Evolutionary conservation across 2,888 invertebrate species (phyloP).

Genomic region (Unio delphinus): DNA sequence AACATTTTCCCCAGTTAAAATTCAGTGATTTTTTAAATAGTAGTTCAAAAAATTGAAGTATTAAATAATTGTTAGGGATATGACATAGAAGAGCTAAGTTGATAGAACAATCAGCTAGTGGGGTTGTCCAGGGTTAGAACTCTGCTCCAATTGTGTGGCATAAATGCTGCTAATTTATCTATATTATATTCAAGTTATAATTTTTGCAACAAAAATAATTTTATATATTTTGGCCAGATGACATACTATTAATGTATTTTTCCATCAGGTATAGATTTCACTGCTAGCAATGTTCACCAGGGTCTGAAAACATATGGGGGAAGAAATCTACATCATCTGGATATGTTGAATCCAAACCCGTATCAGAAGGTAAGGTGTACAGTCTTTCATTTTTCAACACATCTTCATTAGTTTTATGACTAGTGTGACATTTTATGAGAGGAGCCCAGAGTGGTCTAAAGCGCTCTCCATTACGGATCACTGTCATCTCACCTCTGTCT

Average conservation of each 20-base stretch:
- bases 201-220: not conserved
- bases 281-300: slow-evolving; percentile 58
- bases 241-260: slow-evolving; percentile 10
- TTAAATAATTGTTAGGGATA: too few species aligned
- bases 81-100: too few species aligned
- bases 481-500: too few species aligned
- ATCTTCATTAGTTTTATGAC: too few species aligned
- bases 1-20: too few species aligned
- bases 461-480: too few species aligned
- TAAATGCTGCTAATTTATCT: not conserved
- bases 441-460: too few species aligned
- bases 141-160: not conserved
- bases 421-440: too few species aligned
- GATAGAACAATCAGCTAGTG: too few species aligned
- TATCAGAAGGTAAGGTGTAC: slow-evolving; percentile 44
- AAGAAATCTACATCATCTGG: slow-evolving; percentile 49
- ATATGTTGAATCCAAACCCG: slow-evolving; percentile 34
- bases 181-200: not conserved
- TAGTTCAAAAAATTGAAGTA: too few species aligned
- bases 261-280: slow-evolving; percentile 71
- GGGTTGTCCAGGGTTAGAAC: too few species aligned
- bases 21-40: too few species aligned
- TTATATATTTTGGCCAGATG: not conserved
- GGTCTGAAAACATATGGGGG: slow-evolving; percentile 55
- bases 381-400: not conserved